Conservation (phyloP, 2,888 invertebrate species). For the Leptopilina syphax region DNA sequence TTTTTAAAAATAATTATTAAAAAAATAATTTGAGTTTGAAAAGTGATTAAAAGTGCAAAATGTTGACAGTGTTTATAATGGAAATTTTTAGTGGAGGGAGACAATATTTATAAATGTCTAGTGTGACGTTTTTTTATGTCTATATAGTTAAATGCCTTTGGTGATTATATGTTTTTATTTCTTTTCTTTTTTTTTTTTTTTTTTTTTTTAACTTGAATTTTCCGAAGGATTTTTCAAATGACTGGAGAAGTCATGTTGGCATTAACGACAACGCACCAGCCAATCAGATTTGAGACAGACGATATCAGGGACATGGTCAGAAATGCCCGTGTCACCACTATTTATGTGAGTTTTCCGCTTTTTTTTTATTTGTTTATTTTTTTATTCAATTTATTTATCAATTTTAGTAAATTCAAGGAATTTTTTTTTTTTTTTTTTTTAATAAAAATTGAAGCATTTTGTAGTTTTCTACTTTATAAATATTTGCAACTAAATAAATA, state of each 20-base stretch:
- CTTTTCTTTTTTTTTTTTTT: too few relatives aligned
- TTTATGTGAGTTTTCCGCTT: slow-evolving; percentile 70
- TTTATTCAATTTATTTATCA: neutral
- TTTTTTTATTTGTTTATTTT: too few relatives aligned
- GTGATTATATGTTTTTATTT: neutral
- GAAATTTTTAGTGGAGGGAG: neutral
- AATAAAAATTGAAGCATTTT: too few relatives aligned
- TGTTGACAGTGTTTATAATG: slow-evolving; percentile 8
- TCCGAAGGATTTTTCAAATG: slow-evolving; percentile 25
- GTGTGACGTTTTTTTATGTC: neutral
- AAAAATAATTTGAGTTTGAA: neutral
- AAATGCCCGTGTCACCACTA: slow-evolving; percentile 72
- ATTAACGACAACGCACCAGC: slow-evolving; percentile 70
- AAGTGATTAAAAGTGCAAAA: neutral
- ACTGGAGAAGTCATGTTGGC: slow-evolving; percentile 69
- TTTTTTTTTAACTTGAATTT: neutral
- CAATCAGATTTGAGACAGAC: slow-evolving; percentile 72
- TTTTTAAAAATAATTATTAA: neutral
- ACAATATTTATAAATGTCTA: slow-evolving; percentile 5
- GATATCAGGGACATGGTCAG: slow-evolving; percentile 75
- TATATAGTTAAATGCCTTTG: neutral
- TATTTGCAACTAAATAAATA: too few relatives aligned
- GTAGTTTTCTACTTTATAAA: too few relatives aligned
- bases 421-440: too few relatives aligned
- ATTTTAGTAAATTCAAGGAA: neutral